Base-by-base conservation (phyloP, 2,113 vertebrate species). In the Rhineura floridana region DNA sequence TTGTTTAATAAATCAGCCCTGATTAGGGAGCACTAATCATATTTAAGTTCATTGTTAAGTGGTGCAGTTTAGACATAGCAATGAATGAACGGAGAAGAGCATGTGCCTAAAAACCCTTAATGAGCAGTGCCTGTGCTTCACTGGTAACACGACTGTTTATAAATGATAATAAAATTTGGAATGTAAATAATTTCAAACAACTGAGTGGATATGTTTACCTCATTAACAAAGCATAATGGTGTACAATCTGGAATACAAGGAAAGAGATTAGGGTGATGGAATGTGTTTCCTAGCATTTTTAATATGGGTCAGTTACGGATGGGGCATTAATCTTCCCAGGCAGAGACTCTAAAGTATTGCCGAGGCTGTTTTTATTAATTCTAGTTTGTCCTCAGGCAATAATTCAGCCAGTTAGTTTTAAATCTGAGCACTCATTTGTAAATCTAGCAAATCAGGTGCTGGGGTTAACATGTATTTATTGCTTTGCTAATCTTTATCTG, bases 351-450 rank as follows among this genome's bases (percentile, higher is more conserved):
- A 48, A 87, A 86, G 5, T 85, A 80, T 87, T 86, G 84, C 55
- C 48, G 86, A 62, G 46, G 65, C 67, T 7, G 15, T 81, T 86
- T 65, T 90, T 83, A 90, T 62, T 88, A 81, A 70, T 94, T 84
- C 86, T 0, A 52, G 13, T 86, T 90, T 92, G 85, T 87, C 79
- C 9, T 42, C n/a, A 30, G 2, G 87, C 91, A 87, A 44, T 77
- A 89, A 84, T 92, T 92, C 62, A 89, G 3, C 6, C 55, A 85
- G 84, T 90, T 91, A 90, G 1, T 65, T 88, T 94, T 91, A 88
- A 59, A 36, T 91, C 21, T 36, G 50, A 77, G 36, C 91, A 88
- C 78, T 48, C 13, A 72, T 83, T 92, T 93, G 69, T 33, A 90
- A 92, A 90, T 46, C 1, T 87, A 81, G 2, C 1, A 90, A 83